Base-by-base conservation (phyloP, 2,888 invertebrate species). In the Graphium colonna region DNA sequence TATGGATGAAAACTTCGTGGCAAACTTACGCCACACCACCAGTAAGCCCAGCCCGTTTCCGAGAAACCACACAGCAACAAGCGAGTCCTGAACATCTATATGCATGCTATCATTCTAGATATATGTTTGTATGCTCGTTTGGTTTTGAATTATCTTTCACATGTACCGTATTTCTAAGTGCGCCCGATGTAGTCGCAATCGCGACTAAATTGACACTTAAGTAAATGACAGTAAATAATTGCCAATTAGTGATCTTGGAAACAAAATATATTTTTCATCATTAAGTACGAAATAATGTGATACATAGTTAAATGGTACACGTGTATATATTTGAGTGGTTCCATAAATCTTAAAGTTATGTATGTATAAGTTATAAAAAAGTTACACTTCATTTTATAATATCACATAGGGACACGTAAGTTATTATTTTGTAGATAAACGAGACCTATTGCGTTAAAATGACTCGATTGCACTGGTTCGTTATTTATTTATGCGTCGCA, bases 341-440 rank as follows among this genome's bases (percentile, higher is more conserved):
- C 57, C 51, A 52, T 41, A 47, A 1, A 33, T 43, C 46, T 17
- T 49, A 49, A 45, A 46, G 40, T 13, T 52, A 41, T 46, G 46
- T 52, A 41, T 46, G 46, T n/a, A 36, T n/a, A 36, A 36, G 4
- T 36, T 33, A 33, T 33, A 33, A 36, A 36, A 36, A 40, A 33
- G 21, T 33, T 44, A 10, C 16, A 51, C 36, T 51, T 36, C n/a
- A 47, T 12, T 10, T 40, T 54, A 43, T 48, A 43, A 51, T n/a
- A 18, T 55, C 48, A 54, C 45, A 57, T 69, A 70, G 59, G 79
- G 80, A 85, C 85, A 85, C 86, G 83, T 86, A 84, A 44, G 44
- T 44, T 43, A 26, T 9, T 38, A 44, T 44, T 48, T 28, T 18
- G 2, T 8, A 10, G n/a, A 28, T 26, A 48, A 33, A 5, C 18